Evolutionary conservation across 2,113 vertebrate genomes (phyloP).

Genomic region (Alouatta palliata): DNA sequence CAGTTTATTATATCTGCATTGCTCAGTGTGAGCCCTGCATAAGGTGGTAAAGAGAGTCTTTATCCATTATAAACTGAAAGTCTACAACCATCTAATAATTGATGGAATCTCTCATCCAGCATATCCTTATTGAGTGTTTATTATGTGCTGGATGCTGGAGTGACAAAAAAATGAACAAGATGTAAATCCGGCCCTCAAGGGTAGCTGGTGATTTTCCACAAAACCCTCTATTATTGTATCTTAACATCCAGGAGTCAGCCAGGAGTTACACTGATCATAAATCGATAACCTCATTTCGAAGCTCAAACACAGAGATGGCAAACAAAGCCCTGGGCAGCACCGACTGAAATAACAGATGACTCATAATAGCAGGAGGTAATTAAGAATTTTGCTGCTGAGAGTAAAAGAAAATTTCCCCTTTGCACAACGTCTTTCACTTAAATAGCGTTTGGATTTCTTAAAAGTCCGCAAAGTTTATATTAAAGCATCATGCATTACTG

Average conservation of each 20-base stretch:
- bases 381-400: constrained; percentile 48
- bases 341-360: constrained; percentile 55
- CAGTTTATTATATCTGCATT: not conserved
- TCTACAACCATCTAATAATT: constrained; percentile 18
- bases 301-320: constrained; percentile 46
- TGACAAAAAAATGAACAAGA: constrained; percentile 20
- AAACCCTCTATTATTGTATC: constrained; percentile 34
- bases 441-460: constrained; percentile 6
- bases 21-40: not conserved
- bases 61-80: constrained; percentile 37
- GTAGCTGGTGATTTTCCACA: constrained; percentile 31
- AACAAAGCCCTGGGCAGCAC: constrained; percentile 57
- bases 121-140: constrained; percentile 56
- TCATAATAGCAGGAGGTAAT: constrained; percentile 52
- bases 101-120: not conserved
- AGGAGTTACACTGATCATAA: constrained; percentile 58
- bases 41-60: constrained; percentile 5
- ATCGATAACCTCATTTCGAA: constrained; percentile 72
- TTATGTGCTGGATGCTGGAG: not conserved
- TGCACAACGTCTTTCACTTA: constrained; percentile 26
- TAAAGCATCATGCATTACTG: not conserved
- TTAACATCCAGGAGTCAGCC: constrained; percentile 42
- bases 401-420: constrained; percentile 48
- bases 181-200: not conserved
- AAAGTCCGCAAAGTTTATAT: not conserved